Percentiles rank a stretch among this genome's conserved stretches.
These are phyloP conservation scores for Monoplex corrugatus DNA, from an alignment of 2,888 invertebrate genomes.

Conservation along the genomic window DNA sequence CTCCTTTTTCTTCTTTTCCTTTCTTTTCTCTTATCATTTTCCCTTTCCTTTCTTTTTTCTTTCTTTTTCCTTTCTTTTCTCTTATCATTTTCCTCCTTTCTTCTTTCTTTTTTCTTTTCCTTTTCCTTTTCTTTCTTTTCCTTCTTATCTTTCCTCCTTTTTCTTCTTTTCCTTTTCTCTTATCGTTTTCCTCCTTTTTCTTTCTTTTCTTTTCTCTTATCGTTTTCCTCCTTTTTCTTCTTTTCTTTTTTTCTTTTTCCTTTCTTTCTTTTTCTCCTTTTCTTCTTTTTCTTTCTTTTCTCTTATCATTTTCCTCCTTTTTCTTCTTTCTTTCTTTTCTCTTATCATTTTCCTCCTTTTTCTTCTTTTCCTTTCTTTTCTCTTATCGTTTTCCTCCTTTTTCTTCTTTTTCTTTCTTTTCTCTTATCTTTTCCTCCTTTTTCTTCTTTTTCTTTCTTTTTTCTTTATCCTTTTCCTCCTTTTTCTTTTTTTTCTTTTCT, in stretches of 20 bases:
- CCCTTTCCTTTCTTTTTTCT: too few species aligned
- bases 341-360: background rate
- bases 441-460: too few species aligned
- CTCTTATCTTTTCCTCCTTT: too few species aligned
- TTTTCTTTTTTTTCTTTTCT: background rate
- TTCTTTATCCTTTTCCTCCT: background rate
- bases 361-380: background rate
- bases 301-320: too few species aligned
- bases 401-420: background rate
- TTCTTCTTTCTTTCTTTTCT: background rate
- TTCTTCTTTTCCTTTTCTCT: too few species aligned
- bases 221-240: background rate
- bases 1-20: too few species aligned
- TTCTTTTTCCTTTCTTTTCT: background rate
- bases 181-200: background rate
- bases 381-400: background rate
- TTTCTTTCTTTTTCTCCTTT: too few species aligned
- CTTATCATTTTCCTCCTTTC: background rate
- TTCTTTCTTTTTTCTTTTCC: background rate
- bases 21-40: too few species aligned
- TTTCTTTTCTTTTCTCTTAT: background rate
- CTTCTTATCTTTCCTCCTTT: background rate
- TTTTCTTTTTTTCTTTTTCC: background rate
- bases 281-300: background rate
- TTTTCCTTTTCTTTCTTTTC: background rate